Percentiles rank a stretch among this genome's conserved stretches.
phyloP scores from a whole-genome alignment of 2,888 invertebrate genomes.

The Polydrusus tereticollis region DNA sequence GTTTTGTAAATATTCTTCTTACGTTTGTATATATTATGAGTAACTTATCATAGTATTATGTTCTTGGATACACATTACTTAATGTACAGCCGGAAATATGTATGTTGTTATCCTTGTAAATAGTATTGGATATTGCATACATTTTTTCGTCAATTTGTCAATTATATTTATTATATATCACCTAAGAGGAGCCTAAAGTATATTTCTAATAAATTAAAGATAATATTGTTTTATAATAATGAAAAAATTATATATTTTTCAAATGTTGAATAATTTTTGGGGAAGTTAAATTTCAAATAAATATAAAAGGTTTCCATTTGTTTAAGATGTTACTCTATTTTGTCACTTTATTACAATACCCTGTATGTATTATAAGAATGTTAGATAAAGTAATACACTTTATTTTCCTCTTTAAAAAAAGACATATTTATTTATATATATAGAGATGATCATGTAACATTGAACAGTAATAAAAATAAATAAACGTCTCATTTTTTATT shows the following conservation, averaged over 20 bases:
- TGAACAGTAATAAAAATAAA: neutral
- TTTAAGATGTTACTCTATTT: too few species aligned
- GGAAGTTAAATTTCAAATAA: too few species aligned
- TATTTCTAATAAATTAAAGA: too few species aligned
- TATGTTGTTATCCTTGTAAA: conserved; percentile 5
- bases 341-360: too few species aligned
- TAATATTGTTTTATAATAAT: neutral
- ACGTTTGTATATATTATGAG: conserved; percentile 5
- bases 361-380: too few species aligned
- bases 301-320: too few species aligned
- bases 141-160: conserved; percentile 6
- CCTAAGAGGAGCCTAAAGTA: neutral
- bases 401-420: conserved; percentile 1
- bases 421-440: conserved; percentile 11
- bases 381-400: neutral
- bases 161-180: conserved; percentile 11
- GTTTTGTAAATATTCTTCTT: conserved; percentile 3
- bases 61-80: neutral
- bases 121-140: neutral
- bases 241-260: too few species aligned
- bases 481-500: conserved; percentile 16
- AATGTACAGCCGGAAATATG: neutral
- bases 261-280: neutral
- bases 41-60: neutral
- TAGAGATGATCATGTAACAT: neutral